Conservation (phyloP, 2,797 vertebrate species). For the Amniataba percoides region DNA sequence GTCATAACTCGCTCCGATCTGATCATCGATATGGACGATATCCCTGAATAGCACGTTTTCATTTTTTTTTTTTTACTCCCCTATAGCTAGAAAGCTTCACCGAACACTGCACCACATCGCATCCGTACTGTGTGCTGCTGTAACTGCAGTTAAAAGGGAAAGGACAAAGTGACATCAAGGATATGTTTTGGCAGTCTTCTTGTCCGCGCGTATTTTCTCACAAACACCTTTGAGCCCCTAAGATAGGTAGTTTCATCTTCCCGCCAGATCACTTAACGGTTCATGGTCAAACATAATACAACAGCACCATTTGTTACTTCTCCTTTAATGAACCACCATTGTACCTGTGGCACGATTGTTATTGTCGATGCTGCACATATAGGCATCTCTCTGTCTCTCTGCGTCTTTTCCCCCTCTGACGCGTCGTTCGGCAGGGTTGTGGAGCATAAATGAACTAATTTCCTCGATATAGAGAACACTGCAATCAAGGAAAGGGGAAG, state of each 20-base stretch:
- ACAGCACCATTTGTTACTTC: constrained; percentile 28
- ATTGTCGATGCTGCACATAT: constrained; percentile 37
- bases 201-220: not conserved
- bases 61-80: constrained; percentile 48
- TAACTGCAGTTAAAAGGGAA: not conserved
- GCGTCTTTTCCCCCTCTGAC: constrained; percentile 49
- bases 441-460: constrained; percentile 87
- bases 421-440: constrained; percentile 72
- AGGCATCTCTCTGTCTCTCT: constrained; percentile 52
- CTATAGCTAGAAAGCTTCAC: constrained; percentile 42
- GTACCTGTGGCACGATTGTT: constrained; percentile 39
- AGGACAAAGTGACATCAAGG: constrained; percentile 6
- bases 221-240: constrained; percentile 4
- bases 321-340: constrained; percentile 60
- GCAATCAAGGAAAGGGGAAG: constrained; percentile 86
- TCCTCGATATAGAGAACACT: constrained; percentile 84
- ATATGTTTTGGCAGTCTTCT: constrained; percentile 6
- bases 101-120: constrained; percentile 25
- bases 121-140: not conserved
- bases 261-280: constrained; percentile 12
- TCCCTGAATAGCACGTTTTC: constrained; percentile 31
- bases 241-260: not conserved
- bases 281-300: constrained; percentile 20
- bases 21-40: constrained; percentile 35
- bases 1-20: constrained; percentile 18